Conservation (phyloP, 2,797 vertebrate genomes). For the Phalanger gymnotis region DNA sequence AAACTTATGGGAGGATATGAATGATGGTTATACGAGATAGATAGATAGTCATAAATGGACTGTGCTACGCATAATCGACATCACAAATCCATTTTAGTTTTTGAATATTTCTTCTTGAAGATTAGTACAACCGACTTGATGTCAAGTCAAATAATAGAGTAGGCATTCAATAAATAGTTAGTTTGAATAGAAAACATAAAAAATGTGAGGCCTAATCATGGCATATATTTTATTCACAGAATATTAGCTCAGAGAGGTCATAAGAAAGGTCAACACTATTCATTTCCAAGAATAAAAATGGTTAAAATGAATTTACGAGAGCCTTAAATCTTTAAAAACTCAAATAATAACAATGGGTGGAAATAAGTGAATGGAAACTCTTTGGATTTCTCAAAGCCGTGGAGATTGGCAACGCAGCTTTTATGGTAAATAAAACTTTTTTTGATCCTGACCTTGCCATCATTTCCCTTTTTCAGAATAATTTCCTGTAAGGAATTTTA, state of each 20-base stretch:
- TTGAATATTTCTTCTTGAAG: background rate
- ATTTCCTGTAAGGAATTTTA: slow-evolving; percentile 32
- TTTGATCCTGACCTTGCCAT: slow-evolving; percentile 10
- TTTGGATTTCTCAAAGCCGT: slow-evolving; percentile 12
- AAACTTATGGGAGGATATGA: background rate
- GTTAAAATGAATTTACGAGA: background rate
- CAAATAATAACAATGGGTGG: slow-evolving; percentile 1
- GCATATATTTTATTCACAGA: background rate
- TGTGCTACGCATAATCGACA: background rate
- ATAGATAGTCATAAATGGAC: background rate
- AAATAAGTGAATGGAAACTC: slow-evolving; percentile 10
- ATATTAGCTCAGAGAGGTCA: background rate
- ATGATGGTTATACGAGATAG: background rate
- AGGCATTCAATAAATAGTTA: background rate
- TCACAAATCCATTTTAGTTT: background rate
- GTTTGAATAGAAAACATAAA: background rate
- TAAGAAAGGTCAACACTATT: background rate
- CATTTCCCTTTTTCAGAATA: slow-evolving; percentile 56
- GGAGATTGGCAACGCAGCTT: background rate
- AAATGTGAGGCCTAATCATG: background rate
- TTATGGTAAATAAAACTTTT: background rate
- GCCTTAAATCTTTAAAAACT: background rate
- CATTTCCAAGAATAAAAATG: background rate
- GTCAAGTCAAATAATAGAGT: background rate
- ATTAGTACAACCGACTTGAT: background rate